A percentile compares a stretch with the other conserved stretches of the same genome.
Evolutionary conservation across 2,113 vertebrate species (phyloP).

Genomic region (Aramus guarauna): DNA sequence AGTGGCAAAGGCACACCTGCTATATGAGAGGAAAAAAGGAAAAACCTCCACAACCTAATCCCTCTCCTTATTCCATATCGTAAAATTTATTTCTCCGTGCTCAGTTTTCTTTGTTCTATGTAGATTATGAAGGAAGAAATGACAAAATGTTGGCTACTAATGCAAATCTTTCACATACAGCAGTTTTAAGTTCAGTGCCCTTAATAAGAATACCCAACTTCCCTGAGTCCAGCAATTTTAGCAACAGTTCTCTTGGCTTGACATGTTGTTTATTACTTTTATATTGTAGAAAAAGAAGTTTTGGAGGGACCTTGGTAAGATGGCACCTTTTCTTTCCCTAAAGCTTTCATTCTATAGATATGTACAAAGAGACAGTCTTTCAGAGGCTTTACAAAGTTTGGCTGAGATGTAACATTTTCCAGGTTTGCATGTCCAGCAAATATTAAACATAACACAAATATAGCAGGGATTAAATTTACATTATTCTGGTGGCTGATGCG

Average conservation of each 20-base stretch:
- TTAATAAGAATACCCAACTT: background rate
- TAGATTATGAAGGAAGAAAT: background rate
- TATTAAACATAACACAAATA: background rate
- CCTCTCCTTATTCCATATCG: fast-evolving
- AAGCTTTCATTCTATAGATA: background rate
- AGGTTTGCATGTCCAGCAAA: background rate
- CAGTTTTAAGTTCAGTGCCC: background rate
- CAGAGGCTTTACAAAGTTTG: background rate
- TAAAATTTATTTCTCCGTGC: fast-evolving
- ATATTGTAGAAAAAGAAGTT: background rate
- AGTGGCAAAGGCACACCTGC: background rate
- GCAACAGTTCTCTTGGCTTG: background rate
- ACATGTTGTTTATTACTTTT: background rate
- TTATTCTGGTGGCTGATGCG: background rate
- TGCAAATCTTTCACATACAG: background rate
- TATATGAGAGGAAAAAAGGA: too few relatives aligned
- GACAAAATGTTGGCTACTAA: background rate
- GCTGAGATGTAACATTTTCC: background rate
- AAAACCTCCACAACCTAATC: fast-evolving
- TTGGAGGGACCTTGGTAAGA: background rate
- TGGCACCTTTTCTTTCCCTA: background rate
- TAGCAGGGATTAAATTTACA: background rate
- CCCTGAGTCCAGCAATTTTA: background rate
- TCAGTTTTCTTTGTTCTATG: background rate
- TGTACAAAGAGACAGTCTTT: background rate